These are phyloP conservation scores for Naja naja DNA, from an alignment of 2,113 vertebrate genomes.

Conservation along the genomic window DNA sequence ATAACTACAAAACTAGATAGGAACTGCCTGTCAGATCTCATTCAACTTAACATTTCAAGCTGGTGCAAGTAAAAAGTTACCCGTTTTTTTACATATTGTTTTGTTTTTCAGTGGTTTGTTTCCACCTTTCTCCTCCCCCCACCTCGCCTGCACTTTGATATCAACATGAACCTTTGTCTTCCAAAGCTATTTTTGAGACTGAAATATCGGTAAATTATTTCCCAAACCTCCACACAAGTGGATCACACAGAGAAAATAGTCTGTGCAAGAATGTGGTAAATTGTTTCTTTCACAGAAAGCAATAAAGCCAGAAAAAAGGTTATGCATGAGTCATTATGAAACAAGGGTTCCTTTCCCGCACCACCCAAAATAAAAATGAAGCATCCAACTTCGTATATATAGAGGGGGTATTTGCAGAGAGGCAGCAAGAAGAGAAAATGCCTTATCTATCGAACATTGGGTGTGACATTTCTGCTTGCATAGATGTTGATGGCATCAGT, in stretches of 20 bases:
- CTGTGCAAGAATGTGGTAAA: conserved; percentile 76
- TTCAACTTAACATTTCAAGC: not conserved
- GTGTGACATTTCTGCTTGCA: not conserved
- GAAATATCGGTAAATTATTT: conserved; percentile 79
- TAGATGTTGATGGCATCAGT: not conserved
- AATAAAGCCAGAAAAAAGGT: conserved; percentile 72
- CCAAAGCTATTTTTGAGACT: conserved; percentile 74
- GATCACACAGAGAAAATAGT: conserved; percentile 81
- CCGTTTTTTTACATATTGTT: not conserved
- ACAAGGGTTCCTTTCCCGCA: conserved; percentile 27
- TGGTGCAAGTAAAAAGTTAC: not conserved
- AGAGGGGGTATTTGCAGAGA: not conserved
- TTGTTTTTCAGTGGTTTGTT: not conserved
- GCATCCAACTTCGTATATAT: conserved; percentile 41
- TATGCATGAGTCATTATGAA: conserved; percentile 78
- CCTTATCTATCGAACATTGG: not conserved
- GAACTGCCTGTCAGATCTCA: not conserved
- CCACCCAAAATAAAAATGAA: conserved; percentile 51
- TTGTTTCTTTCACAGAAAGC: conserved; percentile 81
- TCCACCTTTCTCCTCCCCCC: not conserved
- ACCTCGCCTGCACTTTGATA: conserved; percentile 27
- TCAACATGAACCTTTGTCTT: conserved; percentile 77
- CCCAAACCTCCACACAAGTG: conserved; percentile 72
- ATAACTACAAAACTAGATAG: not conserved
- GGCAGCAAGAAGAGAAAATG: not conserved